Evolutionary conservation across 2,797 vertebrate species (phyloP).

Genomic region (Cynodonichthys magdalenae): DNA sequence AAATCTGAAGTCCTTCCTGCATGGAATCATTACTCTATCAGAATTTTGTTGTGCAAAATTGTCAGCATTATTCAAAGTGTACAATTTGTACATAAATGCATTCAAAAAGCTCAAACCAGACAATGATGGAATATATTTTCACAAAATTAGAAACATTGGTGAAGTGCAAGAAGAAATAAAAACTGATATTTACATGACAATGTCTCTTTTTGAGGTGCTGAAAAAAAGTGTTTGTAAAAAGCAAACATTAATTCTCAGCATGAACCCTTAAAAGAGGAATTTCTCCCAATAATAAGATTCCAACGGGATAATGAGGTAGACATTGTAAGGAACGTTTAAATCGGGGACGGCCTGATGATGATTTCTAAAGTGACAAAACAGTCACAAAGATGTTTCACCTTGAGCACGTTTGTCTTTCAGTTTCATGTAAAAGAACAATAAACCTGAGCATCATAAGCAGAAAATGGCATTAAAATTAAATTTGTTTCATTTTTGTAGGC

Average conservation of each 20-base stretch:
- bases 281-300: not conserved
- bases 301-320: too few relatives aligned
- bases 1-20: conserved; percentile 11
- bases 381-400: not conserved
- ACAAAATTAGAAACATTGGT: conserved; percentile 1
- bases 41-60: conserved; percentile 13
- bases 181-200: conserved; percentile 30
- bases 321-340: conserved; percentile 17
- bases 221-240: conserved; percentile 21
- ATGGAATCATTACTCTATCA: conserved; percentile 17
- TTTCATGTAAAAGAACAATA: conserved; percentile 8
- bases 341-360: conserved; percentile 19
- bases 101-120: conserved; percentile 1
- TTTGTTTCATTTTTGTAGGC: conserved; percentile 13
- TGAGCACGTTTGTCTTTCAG: conserved; percentile 1
- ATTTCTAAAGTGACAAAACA: not conserved
- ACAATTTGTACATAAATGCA: conserved; percentile 13
- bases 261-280: conserved; percentile 10
- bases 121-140: not conserved
- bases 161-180: conserved; percentile 13
- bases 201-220: conserved; percentile 13
- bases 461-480: conserved; percentile 30
- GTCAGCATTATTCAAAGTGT: conserved; percentile 7
- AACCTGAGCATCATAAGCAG: not conserved
- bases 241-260: conserved; percentile 11